Conservation (phyloP, 1,140 invertebrate species). For the Anoplolepis gracilipes region DNA sequence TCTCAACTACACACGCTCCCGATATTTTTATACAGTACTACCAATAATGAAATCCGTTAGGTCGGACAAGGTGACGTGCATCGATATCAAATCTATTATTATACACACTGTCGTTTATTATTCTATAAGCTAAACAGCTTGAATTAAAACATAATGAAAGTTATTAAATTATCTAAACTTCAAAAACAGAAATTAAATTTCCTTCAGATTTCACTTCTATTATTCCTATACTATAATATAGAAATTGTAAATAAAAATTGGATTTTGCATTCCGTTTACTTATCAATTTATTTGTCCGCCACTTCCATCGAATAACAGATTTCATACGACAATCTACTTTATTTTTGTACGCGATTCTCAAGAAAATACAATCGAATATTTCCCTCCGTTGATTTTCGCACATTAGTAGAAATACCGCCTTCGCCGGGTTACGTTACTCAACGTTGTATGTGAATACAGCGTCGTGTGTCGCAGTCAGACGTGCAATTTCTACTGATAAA, state of each 20-base stretch:
- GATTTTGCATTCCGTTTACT: neutral
- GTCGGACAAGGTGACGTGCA: neutral
- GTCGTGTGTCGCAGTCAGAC: constrained; percentile 73
- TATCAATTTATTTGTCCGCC: neutral
- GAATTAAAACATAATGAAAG: neutral
- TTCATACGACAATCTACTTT: neutral
- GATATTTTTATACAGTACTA: constrained; percentile 12
- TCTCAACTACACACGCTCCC: neutral
- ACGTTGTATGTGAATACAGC: constrained; percentile 66
- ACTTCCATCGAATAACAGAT: neutral
- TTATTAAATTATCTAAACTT: neutral
- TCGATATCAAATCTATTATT: neutral
- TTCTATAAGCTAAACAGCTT: neutral
- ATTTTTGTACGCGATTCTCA: neutral
- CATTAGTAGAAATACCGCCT: constrained; percentile 26
- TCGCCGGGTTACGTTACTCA: constrained; percentile 63
- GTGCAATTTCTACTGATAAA: constrained; percentile 77
- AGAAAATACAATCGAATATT: neutral
- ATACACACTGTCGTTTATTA: neutral
- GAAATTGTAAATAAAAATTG: neutral
- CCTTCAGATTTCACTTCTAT: neutral
- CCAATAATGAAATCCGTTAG: constrained; percentile 19
- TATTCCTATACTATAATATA: neutral
- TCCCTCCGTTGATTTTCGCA: neutral
- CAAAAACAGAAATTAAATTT: neutral